Percentiles rank a stretch among this genome's conserved stretches.
Evolutionary conservation across 2,113 vertebrate species (phyloP).

Genomic region (Paracanthobrama guichenoti): DNA sequence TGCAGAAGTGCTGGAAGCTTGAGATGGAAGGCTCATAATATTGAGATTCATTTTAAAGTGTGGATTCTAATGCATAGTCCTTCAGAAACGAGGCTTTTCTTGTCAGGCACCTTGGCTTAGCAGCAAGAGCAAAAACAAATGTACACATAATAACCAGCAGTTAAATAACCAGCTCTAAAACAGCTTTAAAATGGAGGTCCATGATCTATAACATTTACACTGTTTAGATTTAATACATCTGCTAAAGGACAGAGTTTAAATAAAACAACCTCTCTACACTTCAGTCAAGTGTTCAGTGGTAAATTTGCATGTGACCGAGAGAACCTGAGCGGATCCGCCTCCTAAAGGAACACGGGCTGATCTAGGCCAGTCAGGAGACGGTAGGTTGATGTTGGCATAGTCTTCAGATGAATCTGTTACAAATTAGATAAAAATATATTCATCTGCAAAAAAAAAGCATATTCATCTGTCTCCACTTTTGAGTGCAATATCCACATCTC

Average conservation of each 20-base stretch:
- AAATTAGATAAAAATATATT: conserved; percentile 18
- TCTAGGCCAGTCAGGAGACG: conserved; percentile 93
- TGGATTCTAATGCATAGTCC: conserved; percentile 38
- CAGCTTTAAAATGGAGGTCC: conserved; percentile 10
- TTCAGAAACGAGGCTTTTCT: not conserved
- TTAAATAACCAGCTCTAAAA: conserved; percentile 19
- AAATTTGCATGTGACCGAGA: not conserved
- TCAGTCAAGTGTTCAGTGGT: not conserved
- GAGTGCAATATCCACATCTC: not conserved
- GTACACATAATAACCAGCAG: conserved; percentile 4
- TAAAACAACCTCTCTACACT: not conserved
- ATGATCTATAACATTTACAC: not conserved
- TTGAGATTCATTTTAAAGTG: not conserved
- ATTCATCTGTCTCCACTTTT: not conserved
- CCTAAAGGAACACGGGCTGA: conserved; percentile 88
- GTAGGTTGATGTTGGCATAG: conserved; percentile 93
- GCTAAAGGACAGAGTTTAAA: not conserved
- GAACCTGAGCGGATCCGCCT: not conserved
- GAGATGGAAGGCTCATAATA: not conserved
- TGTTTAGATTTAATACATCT: not conserved
- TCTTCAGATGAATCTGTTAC: conserved; percentile 90
- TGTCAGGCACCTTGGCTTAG: conserved; percentile 17
- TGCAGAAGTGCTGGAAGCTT: not conserved
- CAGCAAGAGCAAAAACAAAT: conserved; percentile 13
- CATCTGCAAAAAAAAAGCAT: not conserved